Evolutionary conservation across 2,113 vertebrate genomes (phyloP).

Genomic region (Brachirus orientalis): DNA sequence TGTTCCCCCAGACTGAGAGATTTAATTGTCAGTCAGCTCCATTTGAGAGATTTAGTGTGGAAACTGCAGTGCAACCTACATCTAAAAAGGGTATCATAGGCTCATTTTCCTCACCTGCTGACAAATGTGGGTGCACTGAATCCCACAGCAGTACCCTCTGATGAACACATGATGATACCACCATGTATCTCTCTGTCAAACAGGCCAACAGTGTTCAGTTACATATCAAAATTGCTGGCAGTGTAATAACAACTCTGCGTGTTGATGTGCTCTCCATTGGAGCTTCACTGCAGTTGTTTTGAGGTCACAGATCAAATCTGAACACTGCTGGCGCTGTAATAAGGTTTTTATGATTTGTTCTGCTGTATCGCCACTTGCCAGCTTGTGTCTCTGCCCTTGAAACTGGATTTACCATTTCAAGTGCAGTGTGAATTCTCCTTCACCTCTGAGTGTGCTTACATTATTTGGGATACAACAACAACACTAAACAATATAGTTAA

Average conservation of each 20-base stretch:
- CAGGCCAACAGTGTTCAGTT: constrained; percentile 50
- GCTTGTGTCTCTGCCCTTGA: constrained; percentile 9
- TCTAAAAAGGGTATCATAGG: constrained; percentile 25
- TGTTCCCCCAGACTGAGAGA: background rate
- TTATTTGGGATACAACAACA: background rate
- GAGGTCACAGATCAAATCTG: constrained; percentile 53
- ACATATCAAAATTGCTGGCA: constrained; percentile 50
- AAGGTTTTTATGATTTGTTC: constrained; percentile 44
- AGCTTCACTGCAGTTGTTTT: constrained; percentile 20
- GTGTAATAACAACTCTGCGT: constrained; percentile 44
- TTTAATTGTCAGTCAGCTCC: constrained; percentile 3
- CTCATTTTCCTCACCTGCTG: constrained; percentile 21
- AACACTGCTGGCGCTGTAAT: constrained; percentile 31
- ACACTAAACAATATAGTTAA: background rate
- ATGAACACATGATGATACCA: constrained; percentile 40
- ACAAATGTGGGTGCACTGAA: constrained; percentile 23
- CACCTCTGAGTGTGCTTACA: background rate
- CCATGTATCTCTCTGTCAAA: too few relatives aligned
- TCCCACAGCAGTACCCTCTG: constrained; percentile 20
- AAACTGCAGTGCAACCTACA: constrained; percentile 15
- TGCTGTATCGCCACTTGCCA: constrained; percentile 3
- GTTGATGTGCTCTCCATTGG: constrained; percentile 41
- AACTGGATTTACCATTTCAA: constrained; percentile 15
- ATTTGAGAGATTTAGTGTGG: too few relatives aligned
- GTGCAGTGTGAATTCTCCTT: constrained; percentile 14